Percentiles rank a stretch among this genome's conserved stretches.
These are phyloP conservation scores for Drosophila nannoptera DNA, from an alignment of 1,140 invertebrate genomes.

Conservation along the genomic window DNA sequence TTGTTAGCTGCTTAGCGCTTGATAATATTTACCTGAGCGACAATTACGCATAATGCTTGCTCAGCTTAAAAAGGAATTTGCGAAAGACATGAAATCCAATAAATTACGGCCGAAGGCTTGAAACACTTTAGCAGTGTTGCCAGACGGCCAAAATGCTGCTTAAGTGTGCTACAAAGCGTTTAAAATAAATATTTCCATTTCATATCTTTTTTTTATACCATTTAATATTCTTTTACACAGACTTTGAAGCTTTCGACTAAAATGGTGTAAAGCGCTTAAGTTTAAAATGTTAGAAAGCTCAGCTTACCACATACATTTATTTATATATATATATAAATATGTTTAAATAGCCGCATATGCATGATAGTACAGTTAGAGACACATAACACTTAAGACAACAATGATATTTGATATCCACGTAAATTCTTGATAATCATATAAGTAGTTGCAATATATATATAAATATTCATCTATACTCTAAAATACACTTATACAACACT, in stretches of 20 bases:
- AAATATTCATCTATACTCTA: neutral
- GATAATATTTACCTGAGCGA: constrained; percentile 3
- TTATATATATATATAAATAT: constrained; percentile 3
- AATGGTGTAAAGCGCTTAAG: constrained; percentile 29
- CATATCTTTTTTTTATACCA: constrained; percentile 29
- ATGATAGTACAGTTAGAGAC: constrained; percentile 21
- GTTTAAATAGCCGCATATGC: constrained; percentile 17
- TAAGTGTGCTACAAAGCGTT: too few species aligned
- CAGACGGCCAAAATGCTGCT: neutral
- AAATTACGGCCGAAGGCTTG: too few species aligned
- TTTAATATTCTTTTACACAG: constrained; percentile 51
- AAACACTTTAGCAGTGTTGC: neutral
- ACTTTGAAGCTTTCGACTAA: constrained; percentile 60
- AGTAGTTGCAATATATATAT: constrained; percentile 14
- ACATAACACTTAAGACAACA: constrained; percentile 72
- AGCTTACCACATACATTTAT: constrained; percentile 37
- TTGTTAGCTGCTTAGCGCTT: constrained; percentile 3
- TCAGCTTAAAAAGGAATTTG: neutral
- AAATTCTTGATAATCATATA: constrained; percentile 61
- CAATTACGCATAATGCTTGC: neutral
- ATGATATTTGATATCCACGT: constrained; percentile 76
- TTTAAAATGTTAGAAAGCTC: constrained; percentile 40
- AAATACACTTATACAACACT: constrained; percentile 4
- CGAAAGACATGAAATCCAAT: neutral
- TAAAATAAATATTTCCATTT: constrained; percentile 5